A percentile compares a stretch with the other conserved stretches of the same genome.
These are phyloP conservation scores for Marcusenius ussheri DNA, from an alignment of 2,113 vertebrate genomes.

Conservation along the genomic window DNA sequence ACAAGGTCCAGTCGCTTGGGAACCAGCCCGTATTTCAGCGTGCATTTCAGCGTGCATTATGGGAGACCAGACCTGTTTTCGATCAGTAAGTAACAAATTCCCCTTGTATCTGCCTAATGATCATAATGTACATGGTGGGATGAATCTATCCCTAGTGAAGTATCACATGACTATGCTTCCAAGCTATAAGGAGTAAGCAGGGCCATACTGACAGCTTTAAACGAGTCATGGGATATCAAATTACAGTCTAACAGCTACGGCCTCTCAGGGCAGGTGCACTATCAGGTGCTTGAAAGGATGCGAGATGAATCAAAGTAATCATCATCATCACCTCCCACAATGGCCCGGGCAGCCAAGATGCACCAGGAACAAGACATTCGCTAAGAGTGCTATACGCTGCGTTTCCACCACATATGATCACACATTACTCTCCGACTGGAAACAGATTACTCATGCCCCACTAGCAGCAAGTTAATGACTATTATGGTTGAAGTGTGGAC, in stretches of 20 bases:
- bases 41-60: background rate
- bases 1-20: background rate
- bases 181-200: background rate
- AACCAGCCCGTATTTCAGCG: background rate
- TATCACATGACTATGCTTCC: background rate
- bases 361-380: background rate
- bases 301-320: background rate
- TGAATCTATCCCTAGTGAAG: background rate
- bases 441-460: background rate
- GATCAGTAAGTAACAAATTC: background rate
- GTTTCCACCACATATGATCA: background rate
- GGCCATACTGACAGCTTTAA: background rate
- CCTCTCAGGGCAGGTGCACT: background rate
- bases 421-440: background rate
- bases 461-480: background rate
- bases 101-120: background rate
- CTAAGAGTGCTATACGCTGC: background rate
- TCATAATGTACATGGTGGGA: background rate
- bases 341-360: background rate
- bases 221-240: background rate
- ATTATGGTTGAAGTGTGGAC: background rate
- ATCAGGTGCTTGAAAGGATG: background rate
- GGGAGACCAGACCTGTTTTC: background rate
- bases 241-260: background rate
- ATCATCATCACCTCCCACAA: background rate